Conservation (phyloP, 1,140 invertebrate species). For the Galendromus occidentalis region DNA sequence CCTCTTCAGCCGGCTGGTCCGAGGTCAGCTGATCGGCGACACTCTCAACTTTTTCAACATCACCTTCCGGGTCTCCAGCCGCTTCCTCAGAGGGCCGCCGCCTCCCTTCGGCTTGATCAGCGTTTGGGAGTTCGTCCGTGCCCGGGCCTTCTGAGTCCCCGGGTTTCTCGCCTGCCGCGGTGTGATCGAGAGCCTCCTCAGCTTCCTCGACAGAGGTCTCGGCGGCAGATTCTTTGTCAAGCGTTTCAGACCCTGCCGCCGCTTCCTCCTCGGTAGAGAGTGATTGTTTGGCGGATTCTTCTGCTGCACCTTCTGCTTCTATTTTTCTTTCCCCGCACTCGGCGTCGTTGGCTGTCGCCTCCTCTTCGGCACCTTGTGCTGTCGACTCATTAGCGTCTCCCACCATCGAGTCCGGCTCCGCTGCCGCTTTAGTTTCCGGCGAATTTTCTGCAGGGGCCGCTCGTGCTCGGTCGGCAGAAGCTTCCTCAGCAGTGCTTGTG, state of each 20-base stretch:
- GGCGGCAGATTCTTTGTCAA: neutral
- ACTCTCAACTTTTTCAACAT: too few relatives aligned
- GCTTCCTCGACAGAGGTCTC: neutral
- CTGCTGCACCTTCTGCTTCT: neutral
- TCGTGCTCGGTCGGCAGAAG: too few relatives aligned
- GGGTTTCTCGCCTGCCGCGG: neutral
- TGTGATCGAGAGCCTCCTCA: neutral
- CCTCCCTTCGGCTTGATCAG: too few relatives aligned
- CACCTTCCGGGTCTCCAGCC: too few relatives aligned
- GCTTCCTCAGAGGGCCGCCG: too few relatives aligned
- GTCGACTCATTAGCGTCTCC: neutral
- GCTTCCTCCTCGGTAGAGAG: neutral
- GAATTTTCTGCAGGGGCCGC: too few relatives aligned
- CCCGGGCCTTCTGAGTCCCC: neutral
- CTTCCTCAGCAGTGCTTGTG: neutral
- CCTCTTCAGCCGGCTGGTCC: neutral
- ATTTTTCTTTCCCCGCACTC: neutral
- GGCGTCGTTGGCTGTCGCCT: neutral
- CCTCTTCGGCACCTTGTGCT: neutral
- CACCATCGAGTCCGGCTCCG: neutral
- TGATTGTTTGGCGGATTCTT: neutral
- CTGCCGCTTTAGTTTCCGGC: too few relatives aligned
- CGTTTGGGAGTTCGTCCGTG: neutral
- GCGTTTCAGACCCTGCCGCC: neutral
- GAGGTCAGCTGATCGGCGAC: too few relatives aligned